phyloP scores from a whole-genome alignment of 2,888 invertebrate genomes.

The Lucinisca nassula region DNA sequence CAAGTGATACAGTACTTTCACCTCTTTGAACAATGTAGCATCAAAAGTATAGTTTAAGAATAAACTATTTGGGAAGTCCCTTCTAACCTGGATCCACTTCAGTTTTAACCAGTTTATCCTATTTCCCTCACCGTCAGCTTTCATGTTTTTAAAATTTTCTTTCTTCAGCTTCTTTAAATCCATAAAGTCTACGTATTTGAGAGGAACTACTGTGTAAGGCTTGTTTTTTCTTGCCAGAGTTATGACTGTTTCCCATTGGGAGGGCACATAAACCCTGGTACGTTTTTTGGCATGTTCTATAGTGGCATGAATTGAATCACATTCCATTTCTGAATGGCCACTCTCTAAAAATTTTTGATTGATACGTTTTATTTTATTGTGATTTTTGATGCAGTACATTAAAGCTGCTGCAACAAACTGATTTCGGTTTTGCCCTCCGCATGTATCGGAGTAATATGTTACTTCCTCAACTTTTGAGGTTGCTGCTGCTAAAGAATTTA shows the following conservation, averaged over 20 bases:
- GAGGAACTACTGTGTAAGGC: slow-evolving; percentile 50
- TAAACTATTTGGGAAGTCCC: too few relatives aligned
- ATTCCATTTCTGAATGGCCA: slow-evolving; percentile 51
- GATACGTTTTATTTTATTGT: slow-evolving; percentile 24
- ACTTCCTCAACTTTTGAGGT: slow-evolving; percentile 28
- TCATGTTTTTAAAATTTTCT: not conserved
- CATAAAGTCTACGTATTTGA: slow-evolving; percentile 44
- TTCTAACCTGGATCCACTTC: slow-evolving; percentile 33
- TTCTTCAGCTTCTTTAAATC: too few relatives aligned
- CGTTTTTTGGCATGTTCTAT: slow-evolving; percentile 52
- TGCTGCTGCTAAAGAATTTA: slow-evolving; percentile 11
- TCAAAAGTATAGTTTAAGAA: not conserved
- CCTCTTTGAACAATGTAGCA: too few relatives aligned
- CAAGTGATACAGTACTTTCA: too few relatives aligned
- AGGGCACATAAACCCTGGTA: slow-evolving; percentile 46
- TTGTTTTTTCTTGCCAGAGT: slow-evolving; percentile 41
- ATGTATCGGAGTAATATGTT: slow-evolving; percentile 38
- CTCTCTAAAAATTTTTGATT: not conserved
- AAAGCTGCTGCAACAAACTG: slow-evolving; percentile 40
- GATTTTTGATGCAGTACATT: slow-evolving; percentile 15
- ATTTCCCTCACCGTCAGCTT: slow-evolving; percentile 29
- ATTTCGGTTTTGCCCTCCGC: slow-evolving; percentile 58
- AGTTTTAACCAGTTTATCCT: slow-evolving; percentile 15
- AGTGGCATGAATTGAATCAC: slow-evolving; percentile 42
- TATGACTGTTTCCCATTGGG: slow-evolving; percentile 46